phyloP scores from a whole-genome alignment of 2,113 vertebrate genomes.

The Hirundichthys speculiger region DNA sequence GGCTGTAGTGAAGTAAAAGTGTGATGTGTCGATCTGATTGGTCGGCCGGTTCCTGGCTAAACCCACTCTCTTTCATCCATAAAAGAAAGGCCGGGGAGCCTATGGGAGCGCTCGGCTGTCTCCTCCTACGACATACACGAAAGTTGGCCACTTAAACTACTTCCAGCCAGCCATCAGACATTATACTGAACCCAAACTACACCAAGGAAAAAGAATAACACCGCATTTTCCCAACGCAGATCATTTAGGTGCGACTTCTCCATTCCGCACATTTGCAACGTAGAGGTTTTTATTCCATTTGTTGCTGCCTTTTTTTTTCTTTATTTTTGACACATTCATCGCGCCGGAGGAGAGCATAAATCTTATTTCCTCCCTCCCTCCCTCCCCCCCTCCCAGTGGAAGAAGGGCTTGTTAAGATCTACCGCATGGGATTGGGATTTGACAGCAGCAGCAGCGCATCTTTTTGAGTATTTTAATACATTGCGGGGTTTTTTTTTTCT shows the following conservation, averaged over 20 bases:
- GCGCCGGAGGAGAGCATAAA: slow-evolving; percentile 52
- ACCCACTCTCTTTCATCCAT: slow-evolving; percentile 86
- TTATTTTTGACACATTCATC: slow-evolving; percentile 34
- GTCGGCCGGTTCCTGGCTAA: slow-evolving; percentile 75
- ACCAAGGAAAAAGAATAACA: slow-evolving; percentile 69
- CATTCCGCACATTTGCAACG: slow-evolving; percentile 23
- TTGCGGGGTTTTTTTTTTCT: slow-evolving; percentile 6
- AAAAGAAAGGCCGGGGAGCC: slow-evolving; percentile 87
- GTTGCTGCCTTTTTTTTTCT: slow-evolving; percentile 10
- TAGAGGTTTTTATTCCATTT: slow-evolving; percentile 34
- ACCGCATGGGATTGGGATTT: slow-evolving; percentile 76
- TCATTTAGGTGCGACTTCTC: slow-evolving; percentile 26
- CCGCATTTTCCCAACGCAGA: slow-evolving; percentile 35
- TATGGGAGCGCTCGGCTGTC: slow-evolving; percentile 83
- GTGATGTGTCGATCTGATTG: slow-evolving; percentile 78
- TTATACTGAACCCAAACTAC: slow-evolving; percentile 76
- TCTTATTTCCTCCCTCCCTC: slow-evolving; percentile 6
- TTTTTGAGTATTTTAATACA: slow-evolving; percentile 47
- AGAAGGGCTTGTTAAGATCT: slow-evolving; percentile 64
- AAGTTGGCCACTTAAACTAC: slow-evolving; percentile 86
- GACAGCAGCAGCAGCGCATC: slow-evolving; percentile 43
- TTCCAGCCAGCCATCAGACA: slow-evolving; percentile 82
- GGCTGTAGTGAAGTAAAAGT: slow-evolving; percentile 70
- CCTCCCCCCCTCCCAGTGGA: slow-evolving; percentile 41
- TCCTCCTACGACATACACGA: slow-evolving; percentile 81